A percentile compares a stretch with the other conserved stretches of the same genome.
phyloP scores from a whole-genome alignment of 2,888 invertebrate species.

The Tupiocoris notatus region DNA sequence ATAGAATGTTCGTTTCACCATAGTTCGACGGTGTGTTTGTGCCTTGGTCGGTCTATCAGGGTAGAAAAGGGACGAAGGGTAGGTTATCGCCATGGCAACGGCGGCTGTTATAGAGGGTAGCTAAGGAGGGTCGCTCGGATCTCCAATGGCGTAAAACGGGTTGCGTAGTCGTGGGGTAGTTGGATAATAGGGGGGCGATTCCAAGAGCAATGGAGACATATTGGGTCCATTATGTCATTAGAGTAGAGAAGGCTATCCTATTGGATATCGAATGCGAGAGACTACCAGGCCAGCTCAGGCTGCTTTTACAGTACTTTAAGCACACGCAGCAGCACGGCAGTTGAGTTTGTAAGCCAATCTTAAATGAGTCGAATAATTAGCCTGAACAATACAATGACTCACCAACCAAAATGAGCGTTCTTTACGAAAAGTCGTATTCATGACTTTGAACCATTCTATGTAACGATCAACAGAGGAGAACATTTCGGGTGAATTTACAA shows the following conservation, averaged over 20 bases:
- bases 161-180: neutral
- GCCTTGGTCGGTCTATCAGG: neutral
- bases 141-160: neutral
- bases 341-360: no score
- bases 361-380: no score
- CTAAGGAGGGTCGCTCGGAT: neutral
- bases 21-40: neutral
- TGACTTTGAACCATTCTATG: no score
- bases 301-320: no score
- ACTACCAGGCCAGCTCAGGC: no score
- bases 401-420: no score
- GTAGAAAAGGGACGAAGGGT: slow-evolving; percentile 1
- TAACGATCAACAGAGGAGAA: no score
- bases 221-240: slow-evolving; percentile 33
- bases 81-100: slow-evolving; percentile 18
- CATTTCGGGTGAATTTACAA: no score
- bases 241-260: neutral
- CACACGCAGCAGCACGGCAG: no score
- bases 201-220: slow-evolving; percentile 17
- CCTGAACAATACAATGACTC: no score
- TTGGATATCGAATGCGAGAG: neutral
- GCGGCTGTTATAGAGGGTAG: slow-evolving; percentile 8
- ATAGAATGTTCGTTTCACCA: no score
- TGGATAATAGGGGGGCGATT: slow-evolving; percentile 26
- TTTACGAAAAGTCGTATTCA: no score